A percentile compares a stretch with the other conserved stretches of the same genome.
Evolutionary conservation across 2,113 vertebrate genomes (phyloP).

Genomic region (Orthonyx spaldingii): DNA sequence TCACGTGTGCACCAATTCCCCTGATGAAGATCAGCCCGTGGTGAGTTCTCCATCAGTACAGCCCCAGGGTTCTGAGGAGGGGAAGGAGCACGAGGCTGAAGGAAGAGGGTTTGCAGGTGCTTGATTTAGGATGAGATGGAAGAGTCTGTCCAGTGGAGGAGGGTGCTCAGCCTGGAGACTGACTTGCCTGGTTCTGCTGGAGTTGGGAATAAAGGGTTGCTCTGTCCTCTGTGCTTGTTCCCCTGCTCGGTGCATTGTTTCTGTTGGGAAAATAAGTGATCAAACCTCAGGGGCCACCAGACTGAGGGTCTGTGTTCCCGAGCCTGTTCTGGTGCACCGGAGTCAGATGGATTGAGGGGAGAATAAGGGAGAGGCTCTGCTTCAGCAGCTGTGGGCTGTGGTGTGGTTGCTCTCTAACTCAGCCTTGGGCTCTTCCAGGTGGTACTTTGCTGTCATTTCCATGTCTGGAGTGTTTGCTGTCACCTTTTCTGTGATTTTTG

Average conservation of each 20-base stretch:
- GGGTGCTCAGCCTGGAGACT: neutral
- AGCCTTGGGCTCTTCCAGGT: constrained; percentile 70
- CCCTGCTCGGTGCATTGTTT: neutral
- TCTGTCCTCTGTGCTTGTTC: neutral
- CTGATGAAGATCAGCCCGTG: constrained; percentile 96
- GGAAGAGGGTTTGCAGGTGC: neutral
- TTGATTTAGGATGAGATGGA: neutral
- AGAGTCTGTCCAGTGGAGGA: neutral
- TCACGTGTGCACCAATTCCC: constrained; percentile 94
- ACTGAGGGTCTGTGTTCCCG: neutral
- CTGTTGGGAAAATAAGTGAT: neutral
- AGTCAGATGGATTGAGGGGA: neutral
- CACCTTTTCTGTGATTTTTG: constrained; percentile 91
- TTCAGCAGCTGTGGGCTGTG: neutral
- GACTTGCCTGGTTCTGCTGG: neutral
- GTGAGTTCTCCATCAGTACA: constrained; percentile 67
- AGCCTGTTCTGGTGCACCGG: neutral
- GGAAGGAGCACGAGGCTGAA: neutral
- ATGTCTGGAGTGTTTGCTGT: constrained; percentile 92
- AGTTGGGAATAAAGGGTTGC: neutral
- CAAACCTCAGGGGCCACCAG: neutral
- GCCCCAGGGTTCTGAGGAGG: neutral
- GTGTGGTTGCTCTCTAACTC: neutral
- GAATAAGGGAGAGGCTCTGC: neutral
- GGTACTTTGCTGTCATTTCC: constrained; percentile 94